Conservation (phyloP, 2,888 invertebrate species). For the Drosophila vallismaia region DNA sequence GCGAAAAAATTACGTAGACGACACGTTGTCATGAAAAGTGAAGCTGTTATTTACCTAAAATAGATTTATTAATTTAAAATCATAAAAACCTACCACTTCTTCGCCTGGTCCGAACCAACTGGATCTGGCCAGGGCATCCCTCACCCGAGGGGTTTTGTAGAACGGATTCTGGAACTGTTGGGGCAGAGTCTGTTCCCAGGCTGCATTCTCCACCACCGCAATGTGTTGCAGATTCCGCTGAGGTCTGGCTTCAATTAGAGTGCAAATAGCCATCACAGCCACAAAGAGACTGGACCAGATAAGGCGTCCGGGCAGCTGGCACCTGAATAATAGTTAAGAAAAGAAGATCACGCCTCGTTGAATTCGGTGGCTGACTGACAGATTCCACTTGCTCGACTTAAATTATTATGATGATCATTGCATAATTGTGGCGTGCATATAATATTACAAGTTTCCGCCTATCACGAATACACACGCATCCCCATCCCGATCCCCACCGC, state of each 20-base stretch:
- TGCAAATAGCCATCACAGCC: conserved; percentile 16
- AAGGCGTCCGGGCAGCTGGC: conserved; percentile 42
- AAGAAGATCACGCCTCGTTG: conserved; percentile 35
- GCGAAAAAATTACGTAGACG: neutral
- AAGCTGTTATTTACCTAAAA: neutral
- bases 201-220: conserved; percentile 86
- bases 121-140: conserved; percentile 85
- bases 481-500: conserved; percentile 18
- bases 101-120: conserved; percentile 88
- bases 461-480: conserved; percentile 67
- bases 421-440: conserved; percentile 77
- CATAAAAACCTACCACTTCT: conserved; percentile 83
- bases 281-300: conserved; percentile 28
- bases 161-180: conserved; percentile 86
- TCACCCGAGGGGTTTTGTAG: conserved; percentile 86
- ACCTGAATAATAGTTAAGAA: conserved; percentile 49
- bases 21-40: neutral
- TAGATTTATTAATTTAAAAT: neutral
- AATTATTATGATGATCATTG: conserved; percentile 55
- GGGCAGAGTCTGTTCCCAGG: conserved; percentile 86
- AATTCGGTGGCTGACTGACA: conserved; percentile 21
- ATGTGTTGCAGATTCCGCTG: conserved; percentile 84
- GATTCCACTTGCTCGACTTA: conserved; percentile 43
- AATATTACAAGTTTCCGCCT: conserved; percentile 77
- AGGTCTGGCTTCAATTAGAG: conserved; percentile 36